A percentile compares a stretch with the other conserved stretches of the same genome.
Conservation (phyloP, 2,113 vertebrate genomes). For the Callipepla californica region DNA sequence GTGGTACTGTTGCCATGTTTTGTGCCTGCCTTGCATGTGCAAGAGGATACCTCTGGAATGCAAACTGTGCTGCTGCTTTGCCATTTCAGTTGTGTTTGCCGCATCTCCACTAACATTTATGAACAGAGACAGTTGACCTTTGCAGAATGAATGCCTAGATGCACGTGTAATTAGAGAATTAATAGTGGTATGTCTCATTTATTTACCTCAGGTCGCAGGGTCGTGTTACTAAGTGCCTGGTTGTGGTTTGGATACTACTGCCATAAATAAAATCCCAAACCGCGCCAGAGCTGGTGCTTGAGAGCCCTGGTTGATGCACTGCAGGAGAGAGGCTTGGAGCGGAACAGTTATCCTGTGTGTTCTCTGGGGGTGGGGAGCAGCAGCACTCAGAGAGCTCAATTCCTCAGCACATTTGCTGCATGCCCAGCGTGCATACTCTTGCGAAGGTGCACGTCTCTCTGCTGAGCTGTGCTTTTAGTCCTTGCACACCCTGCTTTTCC, state of each 20-base stretch:
- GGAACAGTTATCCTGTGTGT: background rate
- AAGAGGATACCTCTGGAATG: background rate
- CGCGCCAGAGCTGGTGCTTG: background rate
- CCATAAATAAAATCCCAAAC: background rate
- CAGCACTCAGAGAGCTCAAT: background rate
- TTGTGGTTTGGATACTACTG: background rate
- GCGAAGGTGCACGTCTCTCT: background rate
- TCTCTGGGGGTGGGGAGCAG: background rate
- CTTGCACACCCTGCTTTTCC: background rate
- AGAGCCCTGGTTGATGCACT: background rate
- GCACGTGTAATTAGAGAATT: conserved; percentile 56
- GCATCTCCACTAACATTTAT: conserved; percentile 8
- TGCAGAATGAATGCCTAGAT: conserved; percentile 37
- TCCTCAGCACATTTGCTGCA: background rate
- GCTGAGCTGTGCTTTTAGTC: background rate
- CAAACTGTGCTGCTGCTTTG: background rate
- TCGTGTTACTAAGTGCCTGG: background rate
- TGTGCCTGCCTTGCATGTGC: background rate
- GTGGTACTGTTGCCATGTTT: too few species aligned
- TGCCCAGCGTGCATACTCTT: background rate
- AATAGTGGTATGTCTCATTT: conserved; percentile 28
- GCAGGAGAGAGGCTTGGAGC: background rate
- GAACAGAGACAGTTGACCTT: conserved; percentile 53
- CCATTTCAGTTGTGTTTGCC: background rate
- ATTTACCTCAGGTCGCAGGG: conserved; percentile 23